Conservation (phyloP, 2,113 vertebrate species). For the Ursus arctos region DNA sequence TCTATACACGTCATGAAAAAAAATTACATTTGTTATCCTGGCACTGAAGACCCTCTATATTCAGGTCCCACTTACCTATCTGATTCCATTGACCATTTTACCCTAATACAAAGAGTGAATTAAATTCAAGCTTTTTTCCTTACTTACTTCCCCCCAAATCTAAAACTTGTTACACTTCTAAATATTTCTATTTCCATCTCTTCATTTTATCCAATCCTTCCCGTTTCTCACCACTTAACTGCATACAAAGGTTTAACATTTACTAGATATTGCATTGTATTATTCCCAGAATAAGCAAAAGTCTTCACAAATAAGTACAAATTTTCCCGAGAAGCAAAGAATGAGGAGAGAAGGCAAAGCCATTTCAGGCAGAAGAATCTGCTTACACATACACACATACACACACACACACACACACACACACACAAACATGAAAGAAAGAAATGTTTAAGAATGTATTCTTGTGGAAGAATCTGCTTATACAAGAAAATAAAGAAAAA, state of each 20-base stretch:
- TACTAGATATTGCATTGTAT: neutral
- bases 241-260: neutral
- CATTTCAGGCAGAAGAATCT: neutral
- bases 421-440: neutral
- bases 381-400: neutral
- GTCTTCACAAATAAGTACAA: neutral
- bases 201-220: neutral
- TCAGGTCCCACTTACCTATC: neutral
- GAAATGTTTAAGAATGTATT: neutral
- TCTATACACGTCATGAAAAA: neutral
- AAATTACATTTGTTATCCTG: neutral
- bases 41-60: neutral
- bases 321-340: neutral
- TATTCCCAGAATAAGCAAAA: slow-evolving; percentile 5
- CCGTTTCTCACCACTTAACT: neutral
- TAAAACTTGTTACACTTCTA: neutral
- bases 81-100: neutral
- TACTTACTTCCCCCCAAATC: neutral
- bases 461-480: neutral
- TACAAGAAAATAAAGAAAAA: neutral
- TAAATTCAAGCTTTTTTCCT: neutral
- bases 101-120: neutral
- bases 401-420: neutral
- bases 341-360: neutral
- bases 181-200: neutral